Conservation (phyloP, 37 sponge, comb jelly and placozoan species). For the Crambe crambe region DNA sequence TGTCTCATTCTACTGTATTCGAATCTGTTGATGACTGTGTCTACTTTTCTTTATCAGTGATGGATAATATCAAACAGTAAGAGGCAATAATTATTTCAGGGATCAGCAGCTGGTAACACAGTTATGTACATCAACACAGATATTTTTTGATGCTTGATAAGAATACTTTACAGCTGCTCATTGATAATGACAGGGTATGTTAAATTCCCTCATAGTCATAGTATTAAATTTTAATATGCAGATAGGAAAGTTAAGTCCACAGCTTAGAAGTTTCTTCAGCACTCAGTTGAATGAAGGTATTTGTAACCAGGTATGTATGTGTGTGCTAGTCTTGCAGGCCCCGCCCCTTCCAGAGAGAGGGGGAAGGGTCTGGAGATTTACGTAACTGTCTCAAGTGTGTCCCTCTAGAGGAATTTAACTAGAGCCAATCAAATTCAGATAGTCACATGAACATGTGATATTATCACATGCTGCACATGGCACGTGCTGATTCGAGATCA, state of each 20-base stretch:
- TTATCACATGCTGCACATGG: too few species aligned
- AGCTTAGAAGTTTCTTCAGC: slow-evolving; percentile 5
- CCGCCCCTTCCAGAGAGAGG: too few species aligned
- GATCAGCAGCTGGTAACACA: not conserved
- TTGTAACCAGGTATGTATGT: not conserved
- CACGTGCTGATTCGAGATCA: too few species aligned
- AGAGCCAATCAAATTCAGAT: too few species aligned
- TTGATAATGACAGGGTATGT: slow-evolving; percentile 49
- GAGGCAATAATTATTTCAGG: not conserved
- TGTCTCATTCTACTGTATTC: not conserved
- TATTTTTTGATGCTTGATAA: slow-evolving; percentile 29
- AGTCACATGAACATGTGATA: too few species aligned
- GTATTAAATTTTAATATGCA: not conserved
- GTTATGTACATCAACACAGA: not conserved
- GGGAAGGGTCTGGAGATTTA: too few species aligned
- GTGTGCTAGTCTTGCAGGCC: too few species aligned
- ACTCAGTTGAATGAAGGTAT: not conserved
- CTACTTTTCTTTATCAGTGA: slow-evolving; percentile 62
- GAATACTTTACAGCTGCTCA: slow-evolving; percentile 38
- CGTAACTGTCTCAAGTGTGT: too few species aligned
- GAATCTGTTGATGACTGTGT: slow-evolving; percentile 37
- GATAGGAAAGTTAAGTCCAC: slow-evolving; percentile 15
- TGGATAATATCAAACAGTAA: slow-evolving; percentile 47
- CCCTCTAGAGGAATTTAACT: too few species aligned
- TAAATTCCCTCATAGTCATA: not conserved